Evolutionary conservation across 2,888 invertebrate genomes (phyloP), one percentile per base, ranked within the genome.

Genomic region (Cantharis nigra): DNA sequence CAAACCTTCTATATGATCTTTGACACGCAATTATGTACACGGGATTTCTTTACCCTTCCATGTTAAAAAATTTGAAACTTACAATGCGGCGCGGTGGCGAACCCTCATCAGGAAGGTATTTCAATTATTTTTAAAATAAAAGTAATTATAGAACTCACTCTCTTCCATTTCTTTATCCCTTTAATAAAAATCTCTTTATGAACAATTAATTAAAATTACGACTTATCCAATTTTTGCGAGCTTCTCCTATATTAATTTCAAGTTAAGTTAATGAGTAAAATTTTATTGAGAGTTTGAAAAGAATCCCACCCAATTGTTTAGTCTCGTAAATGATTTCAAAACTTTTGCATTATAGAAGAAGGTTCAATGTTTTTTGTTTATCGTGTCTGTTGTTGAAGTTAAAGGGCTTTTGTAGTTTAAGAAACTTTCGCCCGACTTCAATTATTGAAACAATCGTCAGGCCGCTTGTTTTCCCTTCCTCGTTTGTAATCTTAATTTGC

Each of bases 301-400:
- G 64, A 74, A 74, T 76, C 26, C 78, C 78, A 65, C 74, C 74
- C 74, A 78, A 69, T 74, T 78, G 69, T 76, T 76, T 78, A 71
- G 74, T 75, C 75, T 78, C 75, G 78, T 7, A 78, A 78, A 74
- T 76, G 69, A 76, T 74, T 76, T 76, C 78, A 78, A 69, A 78
- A 78, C 78, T 78, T 78, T 78, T 74, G 78, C 74, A 78, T 78
- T 78, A 78, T 76, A 74, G 76, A 23, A n/a, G 49, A 49, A 49
- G 78, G 78, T 76, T 76, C 71, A 49, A 70, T 76, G 78, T 76
- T 78, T 74, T 78, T 78, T 78, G 78, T 78, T 76, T 78, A 78
- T 71, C 71, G 65, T 64, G 76, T 78, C 78, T 78, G 78, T 76
- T 78, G 74, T 64, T 74, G 78, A 78, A 78, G 78, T 76, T 76